Base-by-base conservation (phyloP, 2,113 vertebrate genomes). In the Excalfactoria chinensis region DNA sequence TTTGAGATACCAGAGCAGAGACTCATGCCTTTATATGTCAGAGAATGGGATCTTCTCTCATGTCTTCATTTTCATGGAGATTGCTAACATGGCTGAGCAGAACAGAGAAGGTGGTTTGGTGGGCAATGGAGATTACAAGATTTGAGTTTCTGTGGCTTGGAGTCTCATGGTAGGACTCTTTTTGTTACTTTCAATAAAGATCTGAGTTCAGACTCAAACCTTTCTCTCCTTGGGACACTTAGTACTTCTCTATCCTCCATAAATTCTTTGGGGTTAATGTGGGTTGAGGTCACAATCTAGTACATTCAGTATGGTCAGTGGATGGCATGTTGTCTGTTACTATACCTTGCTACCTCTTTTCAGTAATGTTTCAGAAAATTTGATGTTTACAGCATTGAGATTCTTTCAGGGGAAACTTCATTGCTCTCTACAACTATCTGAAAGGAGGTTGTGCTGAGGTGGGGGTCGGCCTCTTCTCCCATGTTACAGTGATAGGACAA, bases 321-420 rank as follows among this genome's bases (percentile, higher is more conserved):
- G 19, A 68, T 78, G 53, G 53, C 53, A 67, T 89, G 91, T 95
- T 62, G 75, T 94, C 66, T 91, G 43, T 18, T 30, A 18, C 53
- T 55, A 28, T 68, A 75, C 58, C 63, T 67, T 71, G 22, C 16
- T 94, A 87, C 62, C 26, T 60, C 16, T 89, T 94, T 89, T 63
- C 88, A 82, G 48, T 78, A 74, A 87, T 89, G 91, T 43, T 64
- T 40, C 59, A 51, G 85, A 70, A 93, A 93, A 91, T 87, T 82
- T 82, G 58, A 56, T 11, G 43, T 84, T 58, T 15, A 79, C 53
- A 78, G 68, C 78, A 40, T 32, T 64, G 70, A 84, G 67, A 87
- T 16, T 76, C n/a, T 55, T 14, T 55, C 46, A 48, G 46, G 46
- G 46, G 46, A 48, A 3, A 48, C 21, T 20, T 48, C 21, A 48